phyloP scores from a whole-genome alignment of 2,113 vertebrate genomes.

The Carassius gibelio region DNA sequence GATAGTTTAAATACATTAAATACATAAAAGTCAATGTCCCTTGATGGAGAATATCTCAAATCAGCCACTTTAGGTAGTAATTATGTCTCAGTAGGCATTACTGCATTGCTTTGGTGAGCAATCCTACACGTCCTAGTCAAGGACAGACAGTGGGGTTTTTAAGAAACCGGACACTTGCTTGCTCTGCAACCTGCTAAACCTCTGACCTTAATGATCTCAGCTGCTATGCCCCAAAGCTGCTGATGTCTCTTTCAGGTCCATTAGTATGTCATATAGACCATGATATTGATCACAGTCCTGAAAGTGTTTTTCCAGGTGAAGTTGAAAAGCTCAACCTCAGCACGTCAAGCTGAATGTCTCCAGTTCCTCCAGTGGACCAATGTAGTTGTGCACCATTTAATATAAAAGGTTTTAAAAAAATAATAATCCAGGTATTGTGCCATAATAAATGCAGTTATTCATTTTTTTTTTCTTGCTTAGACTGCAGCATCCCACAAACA shows the following conservation, averaged over 20 bases:
- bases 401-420: neutral
- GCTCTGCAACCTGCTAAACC: constrained; percentile 5
- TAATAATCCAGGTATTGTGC: neutral
- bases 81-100: neutral
- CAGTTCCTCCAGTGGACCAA: neutral
- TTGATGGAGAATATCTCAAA: neutral
- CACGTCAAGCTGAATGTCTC: neutral
- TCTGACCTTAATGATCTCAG: constrained; percentile 7
- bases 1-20: no score
- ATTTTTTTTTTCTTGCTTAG: neutral
- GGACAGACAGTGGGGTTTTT: neutral
- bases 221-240: neutral
- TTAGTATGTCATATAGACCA: neutral
- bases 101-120: no score
- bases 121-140: neutral
- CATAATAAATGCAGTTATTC: neutral
- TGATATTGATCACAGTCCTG: neutral
- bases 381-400: neutral
- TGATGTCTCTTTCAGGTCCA: constrained; percentile 20
- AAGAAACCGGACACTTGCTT: constrained; percentile 10
- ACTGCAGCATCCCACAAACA: no score
- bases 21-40: neutral
- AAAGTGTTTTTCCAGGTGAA: constrained; percentile 12
- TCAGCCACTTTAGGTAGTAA: neutral
- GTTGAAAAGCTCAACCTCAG: neutral